Evolutionary conservation across 2,797 vertebrate genomes (phyloP), one percentile per base, ranked within the genome.

Genomic region (Esox masquinongy): DNA sequence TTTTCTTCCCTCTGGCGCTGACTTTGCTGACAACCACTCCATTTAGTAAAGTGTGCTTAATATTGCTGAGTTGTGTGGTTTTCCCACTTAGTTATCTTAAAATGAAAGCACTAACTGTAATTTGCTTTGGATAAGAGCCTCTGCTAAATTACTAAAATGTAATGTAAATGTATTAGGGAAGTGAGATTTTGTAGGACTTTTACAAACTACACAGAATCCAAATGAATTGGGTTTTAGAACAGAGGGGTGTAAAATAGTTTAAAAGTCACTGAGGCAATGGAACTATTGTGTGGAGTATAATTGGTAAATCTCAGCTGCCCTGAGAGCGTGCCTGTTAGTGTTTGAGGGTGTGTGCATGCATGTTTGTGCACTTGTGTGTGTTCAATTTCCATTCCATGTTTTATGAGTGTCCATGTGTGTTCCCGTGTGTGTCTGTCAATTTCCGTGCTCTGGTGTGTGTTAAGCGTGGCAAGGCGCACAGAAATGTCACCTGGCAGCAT

Each of bases 401-500:
- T 70, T 26, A 61, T 19, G 50, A 47, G 59, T 53, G 36, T 66
- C 12, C 43, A 43, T 59, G 63, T 59, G 49, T 68, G 31, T 63
- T 36, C 56, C 17, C 39, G 19, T 47, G 26, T 66, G 15, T 50
- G 22, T 72, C 22, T 64, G 39, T 9, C 36, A 39, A 0, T 43
- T 74, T 68, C 74, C 34, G 77, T 79, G 70, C 59, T 77, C 26
- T 26, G 29, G 70, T 63, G 73, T 83, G 84, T 66, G 73, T 83
- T 83, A 77, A 79, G 74, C 31, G 72, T 19, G 53, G 82, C 79
- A 78, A 84, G 84, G 75, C 77, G 63, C 59, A 77, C 67, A 79
- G 79, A 84, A 85, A 91, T 86, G 85, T 85, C 89, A 85, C 85
- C 87, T 86, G 80, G 74, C 80, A 51, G 80, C 26, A 66, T 19